Percentiles rank a stretch among this genome's conserved stretches.
These are phyloP conservation scores for Salticus scenicus DNA, from an alignment of 2,888 invertebrate species.

Conservation along the genomic window DNA sequence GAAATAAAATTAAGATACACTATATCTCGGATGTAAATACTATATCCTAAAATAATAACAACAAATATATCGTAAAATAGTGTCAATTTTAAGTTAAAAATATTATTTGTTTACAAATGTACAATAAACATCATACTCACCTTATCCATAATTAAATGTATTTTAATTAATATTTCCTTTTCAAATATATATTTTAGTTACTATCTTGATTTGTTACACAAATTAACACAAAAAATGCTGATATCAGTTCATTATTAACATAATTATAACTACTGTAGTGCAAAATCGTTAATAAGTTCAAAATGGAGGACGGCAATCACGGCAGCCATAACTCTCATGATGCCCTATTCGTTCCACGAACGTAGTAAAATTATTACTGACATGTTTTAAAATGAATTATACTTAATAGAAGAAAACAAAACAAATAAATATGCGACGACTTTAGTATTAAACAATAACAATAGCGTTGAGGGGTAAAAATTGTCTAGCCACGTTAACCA, in stretches of 20 bases:
- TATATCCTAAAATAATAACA: too few species aligned
- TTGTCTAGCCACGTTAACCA: slow-evolving; percentile 52
- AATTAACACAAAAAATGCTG: neutral
- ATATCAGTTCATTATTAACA: neutral
- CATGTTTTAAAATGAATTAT: neutral
- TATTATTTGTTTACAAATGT: slow-evolving; percentile 43
- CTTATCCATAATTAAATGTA: slow-evolving; percentile 45
- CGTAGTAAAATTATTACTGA: neutral
- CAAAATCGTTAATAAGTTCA: slow-evolving; percentile 20
- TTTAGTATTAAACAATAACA: neutral
- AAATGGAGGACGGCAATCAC: slow-evolving; percentile 48
- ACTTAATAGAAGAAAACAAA: neutral
- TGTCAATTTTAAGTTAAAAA: too few species aligned
- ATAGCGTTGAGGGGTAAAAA: neutral
- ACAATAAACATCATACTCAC: too few species aligned
- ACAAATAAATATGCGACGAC: neutral
- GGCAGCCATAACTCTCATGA: slow-evolving; percentile 28
- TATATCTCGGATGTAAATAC: too few species aligned
- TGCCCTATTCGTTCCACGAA: neutral
- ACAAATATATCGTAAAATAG: too few species aligned
- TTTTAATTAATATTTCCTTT: neutral
- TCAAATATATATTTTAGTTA: neutral
- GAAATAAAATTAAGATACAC: too few species aligned
- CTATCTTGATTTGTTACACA: neutral
- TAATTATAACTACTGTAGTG: neutral